Conservation (phyloP, 92 coral and sea anemone genomes). For the Isaurus tuberculatus region DNA sequence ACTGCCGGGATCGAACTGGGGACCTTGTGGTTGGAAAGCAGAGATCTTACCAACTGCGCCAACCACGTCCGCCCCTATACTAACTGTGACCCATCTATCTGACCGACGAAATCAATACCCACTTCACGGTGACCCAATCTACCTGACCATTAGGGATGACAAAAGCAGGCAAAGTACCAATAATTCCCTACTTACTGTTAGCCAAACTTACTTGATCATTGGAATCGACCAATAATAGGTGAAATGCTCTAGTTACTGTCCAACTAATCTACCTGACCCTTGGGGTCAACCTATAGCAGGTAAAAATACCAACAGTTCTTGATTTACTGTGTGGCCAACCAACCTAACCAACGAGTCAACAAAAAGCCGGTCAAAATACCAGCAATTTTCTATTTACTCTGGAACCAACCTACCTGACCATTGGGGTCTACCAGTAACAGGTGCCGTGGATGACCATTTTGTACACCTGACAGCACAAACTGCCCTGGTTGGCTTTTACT, state of each 20-base stretch:
- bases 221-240: neutral
- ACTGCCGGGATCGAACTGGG: too few relatives aligned
- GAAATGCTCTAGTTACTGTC: neutral
- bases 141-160: too few relatives aligned
- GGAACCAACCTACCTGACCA: conserved; percentile 76
- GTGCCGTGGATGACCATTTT: conserved; percentile 81
- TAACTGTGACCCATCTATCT: too few relatives aligned
- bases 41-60: too few relatives aligned
- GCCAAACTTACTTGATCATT: neutral
- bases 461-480: conserved; percentile 92
- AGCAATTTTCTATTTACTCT: neutral
- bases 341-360: neutral
- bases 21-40: too few relatives aligned
- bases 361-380: neutral
- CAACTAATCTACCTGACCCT: conserved; percentile 84
- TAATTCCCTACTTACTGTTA: too few relatives aligned
- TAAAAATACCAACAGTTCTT: neutral
- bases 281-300: conserved; percentile 69
- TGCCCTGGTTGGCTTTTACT: conserved; percentile 95
- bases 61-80: too few relatives aligned
- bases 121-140: too few relatives aligned
- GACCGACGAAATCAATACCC: too few relatives aligned
- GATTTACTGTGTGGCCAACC: neutral
- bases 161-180: too few relatives aligned
- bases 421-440: conserved; percentile 91